Conservation (phyloP, 1,140 invertebrate species). For the Anagrus nilaparvatae region DNA sequence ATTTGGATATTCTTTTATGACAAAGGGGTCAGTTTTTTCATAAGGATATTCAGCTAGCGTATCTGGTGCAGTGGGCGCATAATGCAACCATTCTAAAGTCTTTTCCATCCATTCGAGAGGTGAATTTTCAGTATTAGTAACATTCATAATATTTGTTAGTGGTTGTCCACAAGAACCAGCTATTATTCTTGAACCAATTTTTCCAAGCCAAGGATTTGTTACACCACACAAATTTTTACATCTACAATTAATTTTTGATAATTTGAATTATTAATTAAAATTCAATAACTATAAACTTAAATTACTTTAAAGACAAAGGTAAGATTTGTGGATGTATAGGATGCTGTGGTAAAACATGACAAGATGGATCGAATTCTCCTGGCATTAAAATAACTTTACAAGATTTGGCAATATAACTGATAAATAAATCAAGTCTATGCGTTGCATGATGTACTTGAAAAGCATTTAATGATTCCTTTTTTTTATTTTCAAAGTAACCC, state of each 20-base stretch:
- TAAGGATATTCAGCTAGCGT: conserved; percentile 82
- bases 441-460: conserved; percentile 49
- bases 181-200: conserved; percentile 49
- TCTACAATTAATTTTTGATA: conserved; percentile 69
- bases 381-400: conserved; percentile 75
- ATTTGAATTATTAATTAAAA: conserved; percentile 24
- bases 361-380: conserved; percentile 78
- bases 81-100: conserved; percentile 71
- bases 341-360: conserved; percentile 81
- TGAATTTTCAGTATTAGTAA: conserved; percentile 25
- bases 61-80: conserved; percentile 87
- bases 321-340: conserved; percentile 78
- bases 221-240: conserved; percentile 66
- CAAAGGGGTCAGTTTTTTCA: conserved; percentile 76
- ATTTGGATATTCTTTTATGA: conserved; percentile 75
- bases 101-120: conserved; percentile 50
- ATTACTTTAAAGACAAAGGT: conserved; percentile 34
- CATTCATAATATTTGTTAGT: conserved; percentile 60
- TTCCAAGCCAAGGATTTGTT: conserved; percentile 82
- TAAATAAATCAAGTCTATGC: conserved; percentile 53
- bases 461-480: conserved; percentile 15
- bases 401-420: conserved; percentile 44
- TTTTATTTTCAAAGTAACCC: conserved; percentile 25
- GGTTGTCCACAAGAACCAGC: conserved; percentile 82
- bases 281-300: too few relatives aligned